Evolutionary conservation across 2,797 vertebrate species (phyloP).

Genomic region (Etheostoma perlongum): DNA sequence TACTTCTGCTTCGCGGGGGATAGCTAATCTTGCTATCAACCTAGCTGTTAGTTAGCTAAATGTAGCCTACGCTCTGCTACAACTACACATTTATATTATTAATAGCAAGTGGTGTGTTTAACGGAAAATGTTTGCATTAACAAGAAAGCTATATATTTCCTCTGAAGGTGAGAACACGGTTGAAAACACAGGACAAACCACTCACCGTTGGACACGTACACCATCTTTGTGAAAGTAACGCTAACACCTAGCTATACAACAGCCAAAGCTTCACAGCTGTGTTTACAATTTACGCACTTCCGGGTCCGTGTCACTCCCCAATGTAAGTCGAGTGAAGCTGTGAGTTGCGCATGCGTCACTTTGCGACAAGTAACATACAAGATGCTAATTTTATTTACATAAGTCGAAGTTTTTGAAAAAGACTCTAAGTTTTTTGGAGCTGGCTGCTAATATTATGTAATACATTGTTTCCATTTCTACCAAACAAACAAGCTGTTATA

Average conservation of each 20-base stretch:
- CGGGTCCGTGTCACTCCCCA: constrained; percentile 26
- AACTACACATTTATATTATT: neutral
- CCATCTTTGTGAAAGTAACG: constrained; percentile 68
- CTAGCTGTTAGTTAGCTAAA: constrained; percentile 4
- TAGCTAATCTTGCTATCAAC: constrained; percentile 1
- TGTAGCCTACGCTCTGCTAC: neutral
- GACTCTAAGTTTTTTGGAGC: too few species aligned
- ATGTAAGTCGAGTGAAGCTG: too few species aligned
- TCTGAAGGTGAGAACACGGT: accelerated
- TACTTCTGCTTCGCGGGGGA: neutral
- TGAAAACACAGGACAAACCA: constrained; percentile 1
- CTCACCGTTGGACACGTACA: constrained; percentile 88
- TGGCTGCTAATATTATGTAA: too few species aligned
- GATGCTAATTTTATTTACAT: too few species aligned
- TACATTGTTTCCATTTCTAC: too few species aligned
- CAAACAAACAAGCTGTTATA: too few species aligned
- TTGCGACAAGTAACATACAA: too few species aligned
- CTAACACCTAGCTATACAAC: neutral
- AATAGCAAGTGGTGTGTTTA: neutral
- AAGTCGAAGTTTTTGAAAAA: too few species aligned
- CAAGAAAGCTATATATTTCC: accelerated
- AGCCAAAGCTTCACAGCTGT: constrained; percentile 35
- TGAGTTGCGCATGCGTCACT: too few species aligned
- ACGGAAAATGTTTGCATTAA: accelerated
- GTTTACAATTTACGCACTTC: constrained; percentile 62